A percentile compares a stretch with the other conserved stretches of the same genome.
phyloP scores from a whole-genome alignment of 2,888 invertebrate genomes.

The Ormyrus thymus region DNA sequence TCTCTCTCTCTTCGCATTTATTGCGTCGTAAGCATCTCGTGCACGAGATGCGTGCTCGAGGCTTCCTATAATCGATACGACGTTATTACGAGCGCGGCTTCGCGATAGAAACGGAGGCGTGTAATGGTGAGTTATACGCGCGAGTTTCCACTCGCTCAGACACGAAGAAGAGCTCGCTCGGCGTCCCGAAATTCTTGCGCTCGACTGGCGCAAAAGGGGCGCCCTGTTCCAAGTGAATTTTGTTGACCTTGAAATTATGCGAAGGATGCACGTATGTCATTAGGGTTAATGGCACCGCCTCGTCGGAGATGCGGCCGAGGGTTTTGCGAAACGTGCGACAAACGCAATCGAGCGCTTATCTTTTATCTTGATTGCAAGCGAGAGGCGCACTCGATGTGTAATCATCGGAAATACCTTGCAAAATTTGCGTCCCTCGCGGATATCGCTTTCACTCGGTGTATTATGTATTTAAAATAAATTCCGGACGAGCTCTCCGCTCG shows the following conservation, averaged over 20 bases:
- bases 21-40: conserved; percentile 11
- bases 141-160: conserved; percentile 37
- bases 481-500: neutral
- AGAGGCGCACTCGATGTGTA: neutral
- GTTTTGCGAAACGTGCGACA: neutral
- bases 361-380: conserved; percentile 3
- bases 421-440: conserved; percentile 17
- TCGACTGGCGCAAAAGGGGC: neutral
- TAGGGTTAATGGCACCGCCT: conserved; percentile 10
- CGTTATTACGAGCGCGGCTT: conserved; percentile 48
- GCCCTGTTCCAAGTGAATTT: neutral
- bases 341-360: conserved; percentile 26
- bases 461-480: conserved; percentile 18
- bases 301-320: neutral
- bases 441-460: conserved; percentile 22
- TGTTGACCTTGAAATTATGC: conserved; percentile 20
- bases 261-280: conserved; percentile 16
- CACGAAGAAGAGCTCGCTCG: too few relatives aligned
- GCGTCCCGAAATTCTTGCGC: too few relatives aligned
- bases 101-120: conserved; percentile 5
- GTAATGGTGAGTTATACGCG: conserved; percentile 46
- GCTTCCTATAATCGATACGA: conserved; percentile 51
- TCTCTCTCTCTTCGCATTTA: conserved; percentile 37
- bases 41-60: conserved; percentile 23
- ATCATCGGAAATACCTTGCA: neutral